Conservation (phyloP, 2,113 vertebrate genomes). For the Ibidorhyncha struthersii region DNA sequence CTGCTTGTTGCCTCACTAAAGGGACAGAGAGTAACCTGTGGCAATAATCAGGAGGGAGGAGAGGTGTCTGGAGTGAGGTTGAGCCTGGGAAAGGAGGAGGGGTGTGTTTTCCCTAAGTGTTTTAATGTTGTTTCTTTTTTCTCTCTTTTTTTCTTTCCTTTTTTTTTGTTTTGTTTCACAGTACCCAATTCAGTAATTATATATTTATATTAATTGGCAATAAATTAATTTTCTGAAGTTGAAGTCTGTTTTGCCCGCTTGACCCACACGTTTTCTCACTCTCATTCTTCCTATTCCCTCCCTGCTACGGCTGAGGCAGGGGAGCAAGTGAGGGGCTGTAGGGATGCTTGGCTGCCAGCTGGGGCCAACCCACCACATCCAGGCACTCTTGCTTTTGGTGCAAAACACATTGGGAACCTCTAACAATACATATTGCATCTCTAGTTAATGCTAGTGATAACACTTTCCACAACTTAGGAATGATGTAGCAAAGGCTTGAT, state of each 20-base stretch:
- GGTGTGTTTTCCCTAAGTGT: neutral
- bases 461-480: neutral
- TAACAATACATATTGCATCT: too few relatives aligned
- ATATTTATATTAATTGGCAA: neutral
- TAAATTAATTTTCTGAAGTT: neutral
- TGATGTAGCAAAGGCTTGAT: neutral
- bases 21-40: neutral
- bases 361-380: neutral
- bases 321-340: accelerated
- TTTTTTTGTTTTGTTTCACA: neutral
- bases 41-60: neutral
- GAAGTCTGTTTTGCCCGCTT: neutral
- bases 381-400: neutral
- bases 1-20: neutral
- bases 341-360: neutral
- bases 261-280: neutral
- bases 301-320: neutral
- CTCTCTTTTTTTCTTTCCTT: neutral
- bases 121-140: neutral
- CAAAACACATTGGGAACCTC: neutral
- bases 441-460: neutral
- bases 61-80: neutral
- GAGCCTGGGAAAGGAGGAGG: neutral
- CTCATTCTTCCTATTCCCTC: neutral
- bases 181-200: neutral